phyloP scores from a whole-genome alignment of 2,113 vertebrate genomes.

The Oncorhynchus masou region DNA sequence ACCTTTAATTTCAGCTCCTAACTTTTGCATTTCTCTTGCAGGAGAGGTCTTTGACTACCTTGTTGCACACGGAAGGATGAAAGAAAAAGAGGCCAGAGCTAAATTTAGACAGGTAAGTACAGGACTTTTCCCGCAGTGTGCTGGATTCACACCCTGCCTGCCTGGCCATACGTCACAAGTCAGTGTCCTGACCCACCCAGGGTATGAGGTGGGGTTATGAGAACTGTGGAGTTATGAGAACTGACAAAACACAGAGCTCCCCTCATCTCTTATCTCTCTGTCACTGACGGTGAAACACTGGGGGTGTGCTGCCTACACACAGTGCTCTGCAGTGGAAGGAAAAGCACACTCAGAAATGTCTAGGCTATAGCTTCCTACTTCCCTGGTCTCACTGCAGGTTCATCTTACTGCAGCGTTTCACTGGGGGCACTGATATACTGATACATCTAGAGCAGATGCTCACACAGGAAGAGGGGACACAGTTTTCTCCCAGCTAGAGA shows the following conservation, averaged over 20 bases:
- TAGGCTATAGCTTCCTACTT: too few relatives aligned
- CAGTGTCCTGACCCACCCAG: too few relatives aligned
- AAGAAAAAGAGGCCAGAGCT: slow-evolving; percentile 98
- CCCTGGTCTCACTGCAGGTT: too few relatives aligned
- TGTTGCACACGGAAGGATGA: slow-evolving; percentile 99
- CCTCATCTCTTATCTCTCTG: neutral
- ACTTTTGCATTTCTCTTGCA: slow-evolving; percentile 64
- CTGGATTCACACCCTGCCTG: neutral
- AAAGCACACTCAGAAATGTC: too few relatives aligned
- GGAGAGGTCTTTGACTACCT: slow-evolving; percentile 98
- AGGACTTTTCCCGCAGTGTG: slow-evolving; percentile 6
- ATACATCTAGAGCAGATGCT: too few relatives aligned
- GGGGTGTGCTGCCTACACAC: too few relatives aligned
- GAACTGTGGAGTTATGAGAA: too few relatives aligned
- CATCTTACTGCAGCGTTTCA: slow-evolving; percentile 2
- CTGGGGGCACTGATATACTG: neutral
- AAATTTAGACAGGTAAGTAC: slow-evolving; percentile 99
- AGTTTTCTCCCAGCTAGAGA: too few relatives aligned
- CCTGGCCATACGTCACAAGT: neutral
- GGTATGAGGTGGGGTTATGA: too few relatives aligned
- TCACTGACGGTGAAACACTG: neutral
- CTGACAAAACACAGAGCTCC: neutral
- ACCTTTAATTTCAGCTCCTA: neutral
- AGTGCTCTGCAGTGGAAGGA: too few relatives aligned
- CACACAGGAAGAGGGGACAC: too few relatives aligned